A percentile compares a stretch with the other conserved stretches of the same genome.
Conservation (phyloP, 92 coral and sea anemone species). For the Heteractis magnifica region DNA sequence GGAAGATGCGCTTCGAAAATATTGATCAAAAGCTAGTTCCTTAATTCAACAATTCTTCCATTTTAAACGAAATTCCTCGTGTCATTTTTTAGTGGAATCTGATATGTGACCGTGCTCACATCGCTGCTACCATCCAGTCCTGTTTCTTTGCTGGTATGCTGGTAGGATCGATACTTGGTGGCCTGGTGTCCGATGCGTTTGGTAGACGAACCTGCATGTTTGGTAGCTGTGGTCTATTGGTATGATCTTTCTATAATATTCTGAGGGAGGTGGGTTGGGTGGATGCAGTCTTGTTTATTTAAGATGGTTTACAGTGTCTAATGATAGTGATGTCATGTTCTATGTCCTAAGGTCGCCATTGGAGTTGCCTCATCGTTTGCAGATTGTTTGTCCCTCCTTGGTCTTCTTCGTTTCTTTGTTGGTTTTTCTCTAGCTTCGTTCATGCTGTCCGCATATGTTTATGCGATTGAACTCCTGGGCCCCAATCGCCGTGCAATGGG, state of each 20-base stretch:
- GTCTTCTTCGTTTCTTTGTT: conserved; percentile 53
- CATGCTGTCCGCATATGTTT: conserved; percentile 51
- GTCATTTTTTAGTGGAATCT: conserved; percentile 37
- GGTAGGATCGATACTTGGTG: conserved; percentile 33
- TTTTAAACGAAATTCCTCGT: not conserved
- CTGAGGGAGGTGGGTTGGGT: not conserved
- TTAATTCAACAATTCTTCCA: not conserved
- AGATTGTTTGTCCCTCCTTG: conserved; percentile 50
- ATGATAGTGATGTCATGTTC: not conserved
- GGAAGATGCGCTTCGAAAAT: not conserved
- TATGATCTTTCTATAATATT: conserved; percentile 5
- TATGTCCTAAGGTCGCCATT: conserved; percentile 27
- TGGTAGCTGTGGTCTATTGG: conserved; percentile 46
- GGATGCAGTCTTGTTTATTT: not conserved
- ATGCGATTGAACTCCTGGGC: conserved; percentile 45
- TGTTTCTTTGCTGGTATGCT: conserved; percentile 46
- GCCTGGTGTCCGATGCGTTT: conserved; percentile 53
- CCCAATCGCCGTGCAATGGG: conserved; percentile 47
- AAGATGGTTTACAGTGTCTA: no score
- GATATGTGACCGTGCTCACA: conserved; percentile 43
- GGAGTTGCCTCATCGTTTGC: conserved; percentile 55
- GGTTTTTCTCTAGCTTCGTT: conserved; percentile 48
- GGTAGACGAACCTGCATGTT: conserved; percentile 56
- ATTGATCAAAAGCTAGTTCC: not conserved
- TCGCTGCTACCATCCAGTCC: conserved; percentile 31